phyloP scores from a whole-genome alignment of 2,113 vertebrate genomes.

The Marmota monax region DNA sequence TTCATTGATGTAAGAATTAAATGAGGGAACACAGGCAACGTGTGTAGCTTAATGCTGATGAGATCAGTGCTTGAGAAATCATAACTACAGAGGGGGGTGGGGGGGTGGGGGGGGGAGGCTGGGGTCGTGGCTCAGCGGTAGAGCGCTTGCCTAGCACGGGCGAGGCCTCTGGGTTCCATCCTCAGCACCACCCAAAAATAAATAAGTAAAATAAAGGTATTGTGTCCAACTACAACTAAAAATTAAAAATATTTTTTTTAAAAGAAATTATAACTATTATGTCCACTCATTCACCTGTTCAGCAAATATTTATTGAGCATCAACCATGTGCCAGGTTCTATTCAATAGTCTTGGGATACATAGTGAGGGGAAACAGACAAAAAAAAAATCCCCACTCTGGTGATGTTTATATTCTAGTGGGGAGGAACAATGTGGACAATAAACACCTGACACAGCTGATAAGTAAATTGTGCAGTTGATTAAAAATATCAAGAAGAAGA shows the following conservation, averaged over 20 bases:
- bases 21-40: not conserved
- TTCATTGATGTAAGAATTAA: constrained; percentile 10
- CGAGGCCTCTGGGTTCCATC: too few species aligned
- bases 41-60: not conserved
- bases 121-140: too few species aligned
- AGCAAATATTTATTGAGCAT: not conserved
- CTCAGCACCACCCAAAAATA: too few species aligned
- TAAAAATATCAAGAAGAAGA: not conserved
- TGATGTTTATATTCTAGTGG: not conserved
- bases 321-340: not conserved
- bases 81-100: not conserved
- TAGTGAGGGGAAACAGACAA: not conserved
- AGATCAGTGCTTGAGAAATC: not conserved
- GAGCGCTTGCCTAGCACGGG: too few species aligned
- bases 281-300: not conserved
- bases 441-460: not conserved
- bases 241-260: too few species aligned
- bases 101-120: too few species aligned
- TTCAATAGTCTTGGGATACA: not conserved
- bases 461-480: not conserved
- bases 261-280: not conserved
- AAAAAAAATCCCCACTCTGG: not conserved
- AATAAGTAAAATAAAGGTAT: too few species aligned
- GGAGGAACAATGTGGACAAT: not conserved
- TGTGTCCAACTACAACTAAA: too few species aligned